Evolutionary conservation across 2,113 vertebrate species (phyloP).

Genomic region (Apodemus speciosus): DNA sequence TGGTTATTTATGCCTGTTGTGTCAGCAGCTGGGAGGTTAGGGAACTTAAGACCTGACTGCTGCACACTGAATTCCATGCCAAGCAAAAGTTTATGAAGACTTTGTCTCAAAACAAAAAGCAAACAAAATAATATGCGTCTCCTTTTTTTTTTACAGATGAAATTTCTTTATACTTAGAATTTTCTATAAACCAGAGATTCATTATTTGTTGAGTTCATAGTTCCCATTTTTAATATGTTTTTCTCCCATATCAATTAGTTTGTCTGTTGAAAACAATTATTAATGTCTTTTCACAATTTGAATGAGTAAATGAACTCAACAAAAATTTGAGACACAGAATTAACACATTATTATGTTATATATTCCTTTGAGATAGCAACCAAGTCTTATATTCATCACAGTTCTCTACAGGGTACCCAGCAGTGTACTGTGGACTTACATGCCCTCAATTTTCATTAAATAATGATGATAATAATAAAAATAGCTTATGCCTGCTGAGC

Average conservation of each 20-base stretch:
- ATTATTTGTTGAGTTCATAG: not conserved
- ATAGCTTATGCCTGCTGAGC: not conserved
- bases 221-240: not conserved
- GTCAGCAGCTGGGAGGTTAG: too few relatives aligned
- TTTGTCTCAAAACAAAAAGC: not conserved
- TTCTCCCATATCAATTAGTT: constrained; percentile 12
- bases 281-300: not conserved
- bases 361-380: not conserved
- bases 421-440: not conserved
- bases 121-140: not conserved
- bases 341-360: not conserved
- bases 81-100: not conserved
- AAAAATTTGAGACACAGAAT: not conserved
- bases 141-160: not conserved
- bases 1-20: not conserved
- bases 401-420: not conserved
- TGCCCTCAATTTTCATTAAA: constrained; percentile 8
- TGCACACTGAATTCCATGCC: not conserved
- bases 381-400: not conserved
- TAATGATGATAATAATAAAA: not conserved
- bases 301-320: not conserved
- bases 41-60: not conserved
- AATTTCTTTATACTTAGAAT: not conserved
- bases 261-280: not conserved
- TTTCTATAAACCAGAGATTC: not conserved